Evolutionary conservation across 2,797 vertebrate species (phyloP).

Genomic region (Carcharodon carcharias): DNA sequence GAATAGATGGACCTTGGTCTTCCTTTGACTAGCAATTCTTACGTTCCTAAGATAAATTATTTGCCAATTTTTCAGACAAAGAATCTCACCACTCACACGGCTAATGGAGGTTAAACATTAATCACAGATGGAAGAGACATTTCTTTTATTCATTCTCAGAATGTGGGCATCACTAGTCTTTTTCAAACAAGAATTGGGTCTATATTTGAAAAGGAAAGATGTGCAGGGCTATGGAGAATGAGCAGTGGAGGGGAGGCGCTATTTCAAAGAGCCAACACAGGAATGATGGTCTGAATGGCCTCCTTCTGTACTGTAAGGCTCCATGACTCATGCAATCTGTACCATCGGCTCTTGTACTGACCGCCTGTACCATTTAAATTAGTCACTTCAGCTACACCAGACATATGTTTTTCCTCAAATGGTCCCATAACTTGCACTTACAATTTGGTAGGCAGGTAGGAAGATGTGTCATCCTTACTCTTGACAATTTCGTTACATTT

Average conservation of each 20-base stretch:
- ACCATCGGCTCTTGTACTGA: background rate
- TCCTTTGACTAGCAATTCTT: background rate
- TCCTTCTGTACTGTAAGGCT: background rate
- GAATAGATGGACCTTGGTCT: no score
- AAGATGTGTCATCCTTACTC: constrained; percentile 90
- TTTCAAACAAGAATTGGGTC: background rate
- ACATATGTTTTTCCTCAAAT: background rate
- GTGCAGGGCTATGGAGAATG: background rate
- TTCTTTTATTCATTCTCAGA: background rate
- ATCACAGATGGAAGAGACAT: background rate
- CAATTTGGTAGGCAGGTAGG: constrained; percentile 92
- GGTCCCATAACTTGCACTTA: constrained; percentile 57
- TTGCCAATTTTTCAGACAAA: background rate
- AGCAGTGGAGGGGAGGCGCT: background rate
- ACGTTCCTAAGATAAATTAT: background rate
- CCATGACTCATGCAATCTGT: background rate
- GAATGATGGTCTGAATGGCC: background rate
- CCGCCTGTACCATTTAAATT: background rate
- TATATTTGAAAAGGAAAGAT: background rate
- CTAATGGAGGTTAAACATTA: background rate
- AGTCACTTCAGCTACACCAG: background rate
- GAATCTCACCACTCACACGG: background rate
- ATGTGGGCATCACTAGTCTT: background rate
- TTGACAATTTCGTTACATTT: constrained; percentile 97
- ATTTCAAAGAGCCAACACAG: background rate